Base-by-base conservation (phyloP, 2,113 vertebrate genomes). In the Siniperca chuatsi region DNA sequence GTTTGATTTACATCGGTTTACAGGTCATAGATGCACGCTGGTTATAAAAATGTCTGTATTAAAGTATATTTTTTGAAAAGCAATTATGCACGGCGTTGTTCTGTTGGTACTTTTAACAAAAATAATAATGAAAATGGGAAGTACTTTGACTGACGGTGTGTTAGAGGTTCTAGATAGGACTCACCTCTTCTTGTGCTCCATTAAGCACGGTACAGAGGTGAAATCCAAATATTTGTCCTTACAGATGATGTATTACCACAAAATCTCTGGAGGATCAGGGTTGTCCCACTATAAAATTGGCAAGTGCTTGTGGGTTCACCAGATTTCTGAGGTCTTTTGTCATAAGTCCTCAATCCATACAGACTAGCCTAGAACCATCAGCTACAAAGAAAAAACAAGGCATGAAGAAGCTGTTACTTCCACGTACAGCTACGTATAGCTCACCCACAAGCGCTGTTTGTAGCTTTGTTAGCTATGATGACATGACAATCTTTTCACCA, bases 1-100 rank as follows among this genome's bases (percentile, higher is more conserved):
- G 29, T 82, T 77, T 64, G 20, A 60, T 78, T 77, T 74, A 70
- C 61, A 67, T 75, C 75, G 18, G 50, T 85, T 84, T 75, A 73
- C 33, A 83, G 42, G 42, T 89, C 50, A 84, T 89, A 87, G 70
- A 81, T 92, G 91, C 85, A 92, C 73, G 84, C 81, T 88, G 73
- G 78, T 86, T 76, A 67, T 84, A 66, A 83, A 79, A 79, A 79
- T 86, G 80, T 92, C 84, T 82, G 84, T 85, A 94, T 88, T 91
- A 87, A 94, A 93, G 68, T 88, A 70, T 91, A 83, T 90, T 92
- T 93, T 91, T 78, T 50, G 55, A 88, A 93, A 89, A 82, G 72
- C 75, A 80, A 62, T n/a, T 13, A 48, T 23, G 8, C 8, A n/a
- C 25, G 37, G 78, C 62, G 60, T 65, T 54, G 12, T 58, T 75